Percentiles rank a stretch among this genome's conserved stretches.
Evolutionary conservation across 2,113 vertebrate species (phyloP).

Genomic region (Hymenochirus boettgeri): DNA sequence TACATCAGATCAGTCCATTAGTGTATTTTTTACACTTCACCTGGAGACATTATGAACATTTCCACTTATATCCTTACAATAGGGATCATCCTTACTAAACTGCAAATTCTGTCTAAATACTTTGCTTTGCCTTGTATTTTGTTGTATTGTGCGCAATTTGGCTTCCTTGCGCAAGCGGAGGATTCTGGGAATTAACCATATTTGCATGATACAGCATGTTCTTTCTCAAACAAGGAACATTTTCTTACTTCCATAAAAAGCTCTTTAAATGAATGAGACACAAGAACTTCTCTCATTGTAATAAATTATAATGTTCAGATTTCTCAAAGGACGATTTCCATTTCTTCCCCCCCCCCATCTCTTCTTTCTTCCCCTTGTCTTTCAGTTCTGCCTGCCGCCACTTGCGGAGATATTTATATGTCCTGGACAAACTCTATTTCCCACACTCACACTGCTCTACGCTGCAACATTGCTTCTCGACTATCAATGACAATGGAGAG

Average conservation of each 20-base stretch:
- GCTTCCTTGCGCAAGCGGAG: no score
- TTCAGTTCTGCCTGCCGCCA: constrained; percentile 82
- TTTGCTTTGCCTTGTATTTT: no score
- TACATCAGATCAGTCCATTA: no score
- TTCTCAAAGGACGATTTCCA: constrained; percentile 65
- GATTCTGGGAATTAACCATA: background rate
- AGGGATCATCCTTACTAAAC: no score
- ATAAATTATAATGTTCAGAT: constrained; percentile 46
- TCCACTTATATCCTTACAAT: no score
- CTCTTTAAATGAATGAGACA: constrained; percentile 37
- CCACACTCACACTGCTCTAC: constrained; percentile 72
- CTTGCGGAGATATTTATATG: constrained; percentile 83
- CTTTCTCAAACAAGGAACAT: background rate
- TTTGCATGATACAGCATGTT: constrained; percentile 13
- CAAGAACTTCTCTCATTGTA: constrained; percentile 49
- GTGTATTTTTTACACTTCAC: no score
- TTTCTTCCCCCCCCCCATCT: constrained; percentile 58
- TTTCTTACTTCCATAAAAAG: background rate
- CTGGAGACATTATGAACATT: no score
- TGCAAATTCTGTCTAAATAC: no score
- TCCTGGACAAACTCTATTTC: constrained; percentile 78
- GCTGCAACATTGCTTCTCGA: constrained; percentile 75
- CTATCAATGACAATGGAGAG: constrained; percentile 78
- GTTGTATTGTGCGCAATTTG: no score
- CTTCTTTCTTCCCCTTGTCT: constrained; percentile 66